These are phyloP conservation scores for Teleiodes luculella DNA, from an alignment of 2,888 invertebrate genomes.

Conservation along the genomic window DNA sequence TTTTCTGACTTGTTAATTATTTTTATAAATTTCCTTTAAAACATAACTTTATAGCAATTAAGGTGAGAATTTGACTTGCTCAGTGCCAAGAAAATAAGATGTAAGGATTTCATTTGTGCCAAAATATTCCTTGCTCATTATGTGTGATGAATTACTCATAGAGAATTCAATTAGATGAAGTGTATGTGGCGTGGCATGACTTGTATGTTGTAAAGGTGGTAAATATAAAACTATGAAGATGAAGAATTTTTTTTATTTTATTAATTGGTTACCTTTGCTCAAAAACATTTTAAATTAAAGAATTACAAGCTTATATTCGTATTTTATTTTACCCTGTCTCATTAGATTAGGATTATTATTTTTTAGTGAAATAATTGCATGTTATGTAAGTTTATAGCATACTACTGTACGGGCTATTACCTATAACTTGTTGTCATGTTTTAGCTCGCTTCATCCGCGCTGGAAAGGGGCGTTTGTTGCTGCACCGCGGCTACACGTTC, in stretches of 20 bases:
- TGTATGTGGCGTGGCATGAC: conserved; percentile 1
- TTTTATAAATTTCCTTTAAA: background rate
- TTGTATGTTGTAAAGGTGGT: conserved; percentile 23
- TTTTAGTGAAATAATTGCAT: background rate
- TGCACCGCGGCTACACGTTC: conserved; percentile 72
- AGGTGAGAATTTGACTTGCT: background rate
- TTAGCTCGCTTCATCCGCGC: conserved; percentile 72
- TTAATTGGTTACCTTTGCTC: too few species aligned
- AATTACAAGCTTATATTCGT: background rate
- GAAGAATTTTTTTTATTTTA: conserved; percentile 3
- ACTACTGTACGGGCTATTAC: background rate
- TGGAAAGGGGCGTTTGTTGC: conserved; percentile 66
- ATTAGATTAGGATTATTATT: background rate
- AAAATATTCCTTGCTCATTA: conserved; percentile 13
- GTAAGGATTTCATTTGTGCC: conserved; percentile 16
- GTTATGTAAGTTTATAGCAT: background rate
- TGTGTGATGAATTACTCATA: background rate
- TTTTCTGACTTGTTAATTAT: background rate
- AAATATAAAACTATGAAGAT: conserved; percentile 20
- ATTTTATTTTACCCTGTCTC: background rate
- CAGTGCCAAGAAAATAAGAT: conserved; percentile 4
- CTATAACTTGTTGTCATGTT: background rate
- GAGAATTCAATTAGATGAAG: conserved; percentile 4
- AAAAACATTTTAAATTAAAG: too few species aligned
- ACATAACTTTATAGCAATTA: background rate